phyloP scores from a whole-genome alignment of 1,140 invertebrate species.

The Elysia chlorotica region DNA sequence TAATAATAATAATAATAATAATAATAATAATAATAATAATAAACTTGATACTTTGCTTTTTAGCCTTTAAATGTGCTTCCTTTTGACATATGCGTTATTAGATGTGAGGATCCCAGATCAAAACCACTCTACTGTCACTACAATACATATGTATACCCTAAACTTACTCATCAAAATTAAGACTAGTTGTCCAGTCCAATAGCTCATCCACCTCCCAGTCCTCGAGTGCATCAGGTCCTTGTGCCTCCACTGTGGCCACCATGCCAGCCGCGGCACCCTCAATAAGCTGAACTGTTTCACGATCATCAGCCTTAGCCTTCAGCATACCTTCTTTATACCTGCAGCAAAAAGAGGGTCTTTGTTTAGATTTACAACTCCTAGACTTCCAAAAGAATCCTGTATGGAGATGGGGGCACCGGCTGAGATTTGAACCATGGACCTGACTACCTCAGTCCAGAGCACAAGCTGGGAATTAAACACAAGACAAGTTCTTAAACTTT shows the following conservation, averaged over 20 bases:
- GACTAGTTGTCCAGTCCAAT: constrained; percentile 60
- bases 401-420: no score
- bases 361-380: no score
- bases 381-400: no score
- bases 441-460: no score
- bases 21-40: background rate
- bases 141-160: background rate
- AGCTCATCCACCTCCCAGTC: constrained; percentile 63
- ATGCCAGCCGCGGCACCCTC: constrained; percentile 59
- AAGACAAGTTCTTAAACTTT: no score
- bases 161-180: constrained; percentile 62
- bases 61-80: background rate
- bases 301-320: constrained; percentile 52
- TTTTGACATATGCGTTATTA: background rate
- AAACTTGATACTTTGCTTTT: background rate
- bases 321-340: constrained; percentile 61
- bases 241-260: constrained; percentile 55
- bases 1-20: background rate
- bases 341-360: no score
- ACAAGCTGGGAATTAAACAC: no score
- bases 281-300: constrained; percentile 55
- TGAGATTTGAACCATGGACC: no score
- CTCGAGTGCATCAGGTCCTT: constrained; percentile 54
- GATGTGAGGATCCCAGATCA: background rate
- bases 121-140: background rate